Evolutionary conservation across 2,797 vertebrate species (phyloP).

Genomic region (Rhabdomys pumilio): DNA sequence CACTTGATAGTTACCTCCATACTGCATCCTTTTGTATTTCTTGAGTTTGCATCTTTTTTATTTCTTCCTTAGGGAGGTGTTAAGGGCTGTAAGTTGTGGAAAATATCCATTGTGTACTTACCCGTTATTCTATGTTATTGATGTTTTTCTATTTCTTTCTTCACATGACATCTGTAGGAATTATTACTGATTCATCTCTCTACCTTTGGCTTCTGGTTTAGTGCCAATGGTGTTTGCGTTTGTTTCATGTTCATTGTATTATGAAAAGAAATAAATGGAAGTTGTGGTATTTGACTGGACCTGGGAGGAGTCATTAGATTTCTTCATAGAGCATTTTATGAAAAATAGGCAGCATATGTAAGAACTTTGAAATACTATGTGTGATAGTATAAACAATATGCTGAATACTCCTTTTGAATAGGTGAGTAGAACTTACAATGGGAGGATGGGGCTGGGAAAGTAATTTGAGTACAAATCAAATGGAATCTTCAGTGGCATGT

Average conservation of each 20-base stretch:
- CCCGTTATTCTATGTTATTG: background rate
- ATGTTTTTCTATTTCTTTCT: constrained; percentile 45
- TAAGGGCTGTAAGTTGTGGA: constrained; percentile 6
- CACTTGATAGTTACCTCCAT: constrained; percentile 46
- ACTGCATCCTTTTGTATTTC: background rate
- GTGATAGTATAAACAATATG: constrained; percentile 18
- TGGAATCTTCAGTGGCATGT: constrained; percentile 18
- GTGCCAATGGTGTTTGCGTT: constrained; percentile 17
- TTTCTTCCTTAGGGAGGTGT: background rate
- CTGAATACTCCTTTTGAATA: constrained; percentile 17
- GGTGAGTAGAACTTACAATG: constrained; percentile 43
- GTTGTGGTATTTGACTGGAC: constrained; percentile 30
- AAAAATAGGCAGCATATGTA: background rate
- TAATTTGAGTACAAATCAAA: constrained; percentile 42
- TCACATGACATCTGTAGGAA: background rate
- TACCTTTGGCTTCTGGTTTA: constrained; percentile 25
- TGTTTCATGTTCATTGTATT: constrained; percentile 28
- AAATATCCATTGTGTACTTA: background rate
- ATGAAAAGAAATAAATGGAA: background rate
- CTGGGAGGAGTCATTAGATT: constrained; percentile 57
- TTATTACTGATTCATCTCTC: constrained; percentile 48
- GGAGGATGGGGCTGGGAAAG: background rate
- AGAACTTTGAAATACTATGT: constrained; percentile 1
- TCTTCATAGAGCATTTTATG: constrained; percentile 30
- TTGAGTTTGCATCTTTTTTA: background rate